Evolutionary conservation across 1,140 invertebrate genomes (phyloP), one percentile per base, ranked within the genome.

Genomic region (Macrobrachium rosenbergii): DNA sequence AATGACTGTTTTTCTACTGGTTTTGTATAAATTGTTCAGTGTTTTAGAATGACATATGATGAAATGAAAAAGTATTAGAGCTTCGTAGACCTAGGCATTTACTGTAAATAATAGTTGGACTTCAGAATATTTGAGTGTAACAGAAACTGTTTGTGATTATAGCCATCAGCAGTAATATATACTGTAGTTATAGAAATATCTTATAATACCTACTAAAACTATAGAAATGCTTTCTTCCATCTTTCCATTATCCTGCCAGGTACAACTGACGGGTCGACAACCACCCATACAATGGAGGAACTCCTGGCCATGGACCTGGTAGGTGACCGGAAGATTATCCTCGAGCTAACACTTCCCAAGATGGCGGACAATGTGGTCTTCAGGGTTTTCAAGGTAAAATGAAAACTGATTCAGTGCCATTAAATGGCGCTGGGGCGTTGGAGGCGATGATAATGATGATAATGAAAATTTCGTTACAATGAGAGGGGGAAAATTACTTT

Each of bases 191-290:
- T 12, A 12, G 2, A 75, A 17, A 11, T 21, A 52, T 5, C 8
- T 37, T 3, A 3, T 37, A 37, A 16, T 45, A 88, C 21, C 62
- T 37, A 92, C 12, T 93, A 95, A 1, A 95, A 95, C 88, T 90
- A 95, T 2, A 91, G 93, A 2, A 90, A 91, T 12, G 92, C 95
- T 89, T 93, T 96, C 93, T 93, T 91, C 23, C 93, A 58, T 11
- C 23, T 45, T n/a, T 7, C 14, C 23, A 8, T 73, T 59, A 16
- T 12, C 43, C 8, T n/a, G 5, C 23, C 77, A 79, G 84, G 45
- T 21, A 59, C 62, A 8, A 19, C 84, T 3, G 77, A 87, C 16
- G 84, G 84, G 14, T 23, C 17, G 10, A 73, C 16, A 5, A 69
- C n/a, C 7, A 59, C 23, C 5, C 77, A 87, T 77, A 87, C 63